Conservation (phyloP, 1,140 invertebrate genomes). For the Oncopodura yosiiana region DNA sequence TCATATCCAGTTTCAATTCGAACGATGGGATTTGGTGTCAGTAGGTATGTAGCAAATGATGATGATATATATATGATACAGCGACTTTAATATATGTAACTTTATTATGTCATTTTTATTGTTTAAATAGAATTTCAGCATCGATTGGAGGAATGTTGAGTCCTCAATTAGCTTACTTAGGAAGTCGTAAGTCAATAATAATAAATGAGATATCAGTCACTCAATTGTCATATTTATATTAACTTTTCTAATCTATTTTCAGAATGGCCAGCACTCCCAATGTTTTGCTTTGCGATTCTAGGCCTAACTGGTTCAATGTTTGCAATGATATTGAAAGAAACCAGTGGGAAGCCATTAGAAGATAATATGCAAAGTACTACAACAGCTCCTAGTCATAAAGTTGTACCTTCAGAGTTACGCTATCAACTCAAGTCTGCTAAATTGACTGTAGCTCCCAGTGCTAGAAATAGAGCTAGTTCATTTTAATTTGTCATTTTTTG, state of each 20-base stretch:
- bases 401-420: background rate
- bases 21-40: background rate
- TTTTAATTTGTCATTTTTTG: too few relatives aligned
- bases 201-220: too few relatives aligned
- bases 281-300: slow-evolving; percentile 21
- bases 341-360: slow-evolving; percentile 21
- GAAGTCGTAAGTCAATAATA: slow-evolving; percentile 22
- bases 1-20: slow-evolving; percentile 8
- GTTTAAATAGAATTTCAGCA: slow-evolving; percentile 19
- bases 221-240: too few relatives aligned
- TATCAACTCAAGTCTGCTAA: slow-evolving; percentile 5
- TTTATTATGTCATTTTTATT: too few relatives aligned
- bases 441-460: background rate
- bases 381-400: too few relatives aligned
- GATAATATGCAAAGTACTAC: slow-evolving; percentile 12
- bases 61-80: too few relatives aligned
- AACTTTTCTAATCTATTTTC: background rate
- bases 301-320: slow-evolving; percentile 19
- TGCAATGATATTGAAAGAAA: slow-evolving; percentile 17
- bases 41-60: background rate
- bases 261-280: slow-evolving; percentile 19
- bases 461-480: slow-evolving; percentile 6
- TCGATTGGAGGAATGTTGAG: slow-evolving; percentile 24
- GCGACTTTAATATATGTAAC: too few relatives aligned
- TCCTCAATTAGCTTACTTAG: slow-evolving; percentile 22